A percentile compares a stretch with the other conserved stretches of the same genome.
These are phyloP conservation scores for Hippopotamus amphibius DNA, from an alignment of 2,113 vertebrate genomes.

Conservation along the genomic window DNA sequence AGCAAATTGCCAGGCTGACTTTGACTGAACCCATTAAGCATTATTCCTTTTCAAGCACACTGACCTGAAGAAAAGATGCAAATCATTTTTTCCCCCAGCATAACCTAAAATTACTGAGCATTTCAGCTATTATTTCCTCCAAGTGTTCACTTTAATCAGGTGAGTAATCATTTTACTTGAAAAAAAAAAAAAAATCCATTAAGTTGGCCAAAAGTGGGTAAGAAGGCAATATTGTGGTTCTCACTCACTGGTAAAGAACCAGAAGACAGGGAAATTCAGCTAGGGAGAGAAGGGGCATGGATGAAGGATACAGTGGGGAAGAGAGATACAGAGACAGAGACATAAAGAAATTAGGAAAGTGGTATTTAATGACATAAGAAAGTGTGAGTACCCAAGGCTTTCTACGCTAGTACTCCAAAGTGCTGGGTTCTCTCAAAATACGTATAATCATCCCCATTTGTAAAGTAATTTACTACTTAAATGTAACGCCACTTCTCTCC, in stretches of 20 bases:
- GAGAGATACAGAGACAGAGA: neutral
- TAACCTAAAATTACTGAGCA: constrained; percentile 55
- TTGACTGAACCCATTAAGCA: constrained; percentile 47
- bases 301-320: no score
- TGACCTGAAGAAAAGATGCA: constrained; percentile 60
- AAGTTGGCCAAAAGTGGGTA: neutral
- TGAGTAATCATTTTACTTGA: constrained; percentile 41
- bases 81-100: constrained; percentile 10
- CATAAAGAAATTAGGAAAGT: neutral
- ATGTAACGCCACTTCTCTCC: neutral
- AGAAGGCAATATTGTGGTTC: neutral
- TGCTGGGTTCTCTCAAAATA: neutral
- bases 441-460: neutral
- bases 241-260: neutral
- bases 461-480: constrained; percentile 3
- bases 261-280: neutral
- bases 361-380: neutral
- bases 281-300: neutral
- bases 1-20: constrained; percentile 50
- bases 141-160: constrained; percentile 58
- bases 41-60: constrained; percentile 37
- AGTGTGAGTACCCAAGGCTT: neutral
- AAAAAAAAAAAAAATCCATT: neutral
- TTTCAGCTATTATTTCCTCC: constrained; percentile 41
- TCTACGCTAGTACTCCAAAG: neutral